Base-by-base conservation (phyloP, 2,797 vertebrate species). In the Sparidentex hasta region DNA sequence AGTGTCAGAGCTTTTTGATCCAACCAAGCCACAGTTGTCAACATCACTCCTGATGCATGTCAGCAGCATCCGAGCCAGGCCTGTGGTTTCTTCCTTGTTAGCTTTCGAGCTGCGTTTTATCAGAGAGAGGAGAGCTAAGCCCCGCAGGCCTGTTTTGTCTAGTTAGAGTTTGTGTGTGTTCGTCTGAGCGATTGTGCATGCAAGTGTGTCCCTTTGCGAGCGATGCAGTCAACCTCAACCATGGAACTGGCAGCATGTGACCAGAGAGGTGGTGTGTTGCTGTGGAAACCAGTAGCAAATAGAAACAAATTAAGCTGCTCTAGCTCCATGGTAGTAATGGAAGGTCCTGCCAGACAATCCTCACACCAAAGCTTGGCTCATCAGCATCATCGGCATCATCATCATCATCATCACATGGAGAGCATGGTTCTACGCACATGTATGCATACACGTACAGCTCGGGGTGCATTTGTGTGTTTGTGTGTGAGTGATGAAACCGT, bases 191-290 rank as follows among this genome's bases (percentile, higher is more conserved):
- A 63, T 55, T 44, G 3, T 64, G 64, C 51, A 12, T 59, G 21
- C 20, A 11, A 52, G 43, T 47, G 52, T 67, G 75, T 71, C 29
- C 51, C 29, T 82, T 47, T 63, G 69, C 70, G 70, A 81, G 57
- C 4, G 14, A 67, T 91, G 89, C 93, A 84, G 88, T 96, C 95
- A 87, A 91, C 95, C 96, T 93, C 92, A 90, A 93, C 94, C 88
- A 87, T 80, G 92, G 92, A 95, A 88, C 93, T 95, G 96, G 94
- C 95, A 95, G 93, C 90, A 94, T 95, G 94, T 90, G 94, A 92
- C 93, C 89, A 92, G 92, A 95, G 95, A 68, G 92, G 80, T 92
- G 89, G 93, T 92, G 29, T 33, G 96, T 97, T 97, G 88, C 95
- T 82, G 79, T 95, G 95, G 97, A 95, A 96, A 97, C 95, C 85